Evolutionary conservation across 2,888 invertebrate species (phyloP).

Genomic region (Conops quadrifasciatus): DNA sequence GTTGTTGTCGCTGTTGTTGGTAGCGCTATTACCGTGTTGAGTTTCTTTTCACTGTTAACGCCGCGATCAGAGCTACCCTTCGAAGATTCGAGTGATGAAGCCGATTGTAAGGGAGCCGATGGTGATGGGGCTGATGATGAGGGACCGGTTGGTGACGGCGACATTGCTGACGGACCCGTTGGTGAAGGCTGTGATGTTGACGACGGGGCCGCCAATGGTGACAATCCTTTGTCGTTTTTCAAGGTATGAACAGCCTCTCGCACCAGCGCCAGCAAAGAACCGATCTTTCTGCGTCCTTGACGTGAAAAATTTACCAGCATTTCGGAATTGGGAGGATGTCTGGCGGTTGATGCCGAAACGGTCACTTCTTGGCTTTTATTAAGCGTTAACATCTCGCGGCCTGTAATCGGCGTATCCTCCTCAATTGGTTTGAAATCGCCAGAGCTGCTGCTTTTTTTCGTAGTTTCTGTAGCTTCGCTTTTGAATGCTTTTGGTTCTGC

Average conservation of each 20-base stretch:
- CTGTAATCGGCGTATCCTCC: conserved; percentile 29
- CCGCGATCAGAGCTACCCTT: no score
- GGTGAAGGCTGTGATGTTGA: no score
- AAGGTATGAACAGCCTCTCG: conserved; percentile 62
- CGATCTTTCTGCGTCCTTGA: conserved; percentile 61
- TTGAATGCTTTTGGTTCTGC: conserved; percentile 58
- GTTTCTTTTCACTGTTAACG: no score
- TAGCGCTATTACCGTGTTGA: no score
- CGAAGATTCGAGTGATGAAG: conserved; percentile 13
- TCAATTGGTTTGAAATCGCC: conserved; percentile 39
- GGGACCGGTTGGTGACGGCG: conserved; percentile 47
- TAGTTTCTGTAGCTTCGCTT: conserved; percentile 50
- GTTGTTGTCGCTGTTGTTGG: conserved; percentile 39
- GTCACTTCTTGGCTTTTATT: conserved; percentile 40
- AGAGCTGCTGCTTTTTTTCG: conserved; percentile 43
- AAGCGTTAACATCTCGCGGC: neutral
- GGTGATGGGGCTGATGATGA: neutral
- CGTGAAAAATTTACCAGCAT: conserved; percentile 56
- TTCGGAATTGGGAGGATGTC: conserved; percentile 48
- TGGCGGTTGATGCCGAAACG: conserved; percentile 48
- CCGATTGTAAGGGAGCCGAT: no score
- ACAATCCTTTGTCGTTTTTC: conserved; percentile 51
- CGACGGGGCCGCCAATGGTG: conserved; percentile 43
- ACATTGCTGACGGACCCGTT: conserved; percentile 44
- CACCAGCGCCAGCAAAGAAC: conserved; percentile 59